Conservation (phyloP, 2,888 invertebrate genomes). For the Punctoribates punctum region DNA sequence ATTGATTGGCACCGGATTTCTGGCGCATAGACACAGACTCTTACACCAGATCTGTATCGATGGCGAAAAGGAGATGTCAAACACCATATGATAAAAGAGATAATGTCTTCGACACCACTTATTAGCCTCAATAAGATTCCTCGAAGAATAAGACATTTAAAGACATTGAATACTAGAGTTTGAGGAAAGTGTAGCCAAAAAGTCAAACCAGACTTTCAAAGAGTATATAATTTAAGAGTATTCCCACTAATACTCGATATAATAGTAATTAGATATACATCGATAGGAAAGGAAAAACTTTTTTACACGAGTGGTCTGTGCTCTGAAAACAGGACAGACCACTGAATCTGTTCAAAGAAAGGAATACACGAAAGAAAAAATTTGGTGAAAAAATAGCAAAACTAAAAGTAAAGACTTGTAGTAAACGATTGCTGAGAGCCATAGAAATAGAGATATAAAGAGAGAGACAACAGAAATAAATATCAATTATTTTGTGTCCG, state of each 20-base stretch:
- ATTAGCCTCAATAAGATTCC: background rate
- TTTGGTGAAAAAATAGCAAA: background rate
- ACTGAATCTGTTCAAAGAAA: background rate
- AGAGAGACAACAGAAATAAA: conserved; percentile 32
- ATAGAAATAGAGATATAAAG: conserved; percentile 4
- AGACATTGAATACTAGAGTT: background rate
- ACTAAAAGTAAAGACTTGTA: conserved; percentile 17
- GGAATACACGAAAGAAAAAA: background rate
- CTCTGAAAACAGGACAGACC: background rate
- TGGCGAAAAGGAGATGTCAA: conserved; percentile 7
- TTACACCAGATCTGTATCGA: background rate
- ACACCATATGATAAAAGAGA: background rate
- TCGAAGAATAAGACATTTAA: background rate
- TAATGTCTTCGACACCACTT: background rate
- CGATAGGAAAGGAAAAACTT: background rate
- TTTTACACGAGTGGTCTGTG: background rate
- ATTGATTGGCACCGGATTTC: background rate
- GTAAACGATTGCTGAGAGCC: background rate
- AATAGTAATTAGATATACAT: too few relatives aligned
- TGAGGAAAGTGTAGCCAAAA: background rate
- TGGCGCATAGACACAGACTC: background rate
- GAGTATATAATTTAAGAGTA: background rate
- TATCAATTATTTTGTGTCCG: conserved; percentile 15
- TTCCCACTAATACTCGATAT: background rate
- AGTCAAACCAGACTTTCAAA: background rate